These are phyloP conservation scores for Drosophila birchii DNA, from an alignment of 2,888 invertebrate genomes.

Conservation along the genomic window DNA sequence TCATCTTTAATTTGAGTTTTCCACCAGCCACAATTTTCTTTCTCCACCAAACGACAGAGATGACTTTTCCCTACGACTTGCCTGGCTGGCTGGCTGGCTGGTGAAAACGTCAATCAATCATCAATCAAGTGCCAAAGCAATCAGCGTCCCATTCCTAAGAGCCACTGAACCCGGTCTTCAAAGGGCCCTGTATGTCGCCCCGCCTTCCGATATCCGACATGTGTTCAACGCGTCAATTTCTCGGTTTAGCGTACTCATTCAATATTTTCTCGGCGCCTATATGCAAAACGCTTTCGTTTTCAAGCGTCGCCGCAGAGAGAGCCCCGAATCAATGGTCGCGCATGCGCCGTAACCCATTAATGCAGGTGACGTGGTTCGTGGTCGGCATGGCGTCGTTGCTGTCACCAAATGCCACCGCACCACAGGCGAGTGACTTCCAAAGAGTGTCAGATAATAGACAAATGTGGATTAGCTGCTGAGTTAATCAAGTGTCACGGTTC, in stretches of 20 bases:
- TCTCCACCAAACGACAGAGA: not conserved
- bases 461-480: slow-evolving; percentile 41
- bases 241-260: slow-evolving; percentile 41
- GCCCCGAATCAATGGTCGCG: slow-evolving; percentile 42
- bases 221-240: slow-evolving; percentile 66
- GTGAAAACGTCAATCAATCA: slow-evolving; percentile 78
- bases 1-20: slow-evolving; percentile 25
- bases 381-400: slow-evolving; percentile 41
- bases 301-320: slow-evolving; percentile 25
- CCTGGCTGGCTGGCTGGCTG: slow-evolving; percentile 49
- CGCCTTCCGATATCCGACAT: slow-evolving; percentile 7
- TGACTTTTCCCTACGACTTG: slow-evolving; percentile 38
- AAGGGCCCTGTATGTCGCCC: slow-evolving; percentile 52
- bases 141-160: slow-evolving; percentile 38
- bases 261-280: slow-evolving; percentile 28
- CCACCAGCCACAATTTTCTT: slow-evolving; percentile 24
- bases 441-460: slow-evolving; percentile 61
- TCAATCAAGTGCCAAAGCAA: slow-evolving; percentile 61
- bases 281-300: slow-evolving; percentile 74
- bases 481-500: slow-evolving; percentile 19
- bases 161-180: slow-evolving; percentile 55
- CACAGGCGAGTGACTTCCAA: slow-evolving; percentile 43
- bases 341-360: slow-evolving; percentile 51
- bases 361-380: slow-evolving; percentile 27
- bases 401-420: slow-evolving; percentile 60